These are phyloP conservation scores for Thalassaphorura encarpata DNA, from an alignment of 1,140 invertebrate genomes.

Conservation along the genomic window DNA sequence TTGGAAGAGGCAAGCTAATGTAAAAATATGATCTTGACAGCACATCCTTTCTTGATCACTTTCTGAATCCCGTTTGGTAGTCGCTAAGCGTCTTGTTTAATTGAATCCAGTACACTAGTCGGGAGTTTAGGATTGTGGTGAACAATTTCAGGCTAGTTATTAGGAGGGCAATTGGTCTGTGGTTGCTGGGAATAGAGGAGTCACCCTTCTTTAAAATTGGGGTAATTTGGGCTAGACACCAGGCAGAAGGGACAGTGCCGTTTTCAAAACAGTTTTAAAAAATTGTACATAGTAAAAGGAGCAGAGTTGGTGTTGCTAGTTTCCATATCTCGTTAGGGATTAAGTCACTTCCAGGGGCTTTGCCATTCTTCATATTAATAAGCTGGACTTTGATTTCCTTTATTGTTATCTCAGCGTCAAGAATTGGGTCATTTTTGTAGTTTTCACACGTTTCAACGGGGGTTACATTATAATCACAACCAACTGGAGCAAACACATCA, in stretches of 20 bases:
- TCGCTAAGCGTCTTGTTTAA: conserved; percentile 18
- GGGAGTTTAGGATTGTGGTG: conserved; percentile 24
- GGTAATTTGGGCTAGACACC: conserved; percentile 4
- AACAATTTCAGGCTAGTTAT: conserved; percentile 31
- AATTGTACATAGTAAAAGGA: not conserved
- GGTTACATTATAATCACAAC: not conserved
- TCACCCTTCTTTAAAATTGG: conserved; percentile 30
- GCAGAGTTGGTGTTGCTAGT: not conserved
- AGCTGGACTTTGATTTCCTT: not conserved
- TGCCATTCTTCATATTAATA: not conserved
- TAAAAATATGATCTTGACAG: too few species aligned
- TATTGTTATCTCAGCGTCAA: not conserved
- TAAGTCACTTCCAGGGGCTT: conserved; percentile 2
- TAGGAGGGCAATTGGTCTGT: conserved; percentile 31
- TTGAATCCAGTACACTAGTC: conserved; percentile 27
- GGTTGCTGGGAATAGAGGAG: conserved; percentile 22
- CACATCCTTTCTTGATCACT: too few species aligned
- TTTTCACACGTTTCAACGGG: not conserved
- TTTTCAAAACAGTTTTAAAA: not conserved
- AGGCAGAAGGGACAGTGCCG: not conserved
- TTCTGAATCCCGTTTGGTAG: conserved; percentile 14
- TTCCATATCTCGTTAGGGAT: conserved; percentile 1
- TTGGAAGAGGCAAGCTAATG: too few species aligned
- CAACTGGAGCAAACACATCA: not conserved
- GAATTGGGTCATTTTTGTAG: not conserved